Percentiles rank a stretch among this genome's conserved stretches.
Evolutionary conservation across 2,113 vertebrate genomes (phyloP).

Genomic region (Hippocampus barbouri): DNA sequence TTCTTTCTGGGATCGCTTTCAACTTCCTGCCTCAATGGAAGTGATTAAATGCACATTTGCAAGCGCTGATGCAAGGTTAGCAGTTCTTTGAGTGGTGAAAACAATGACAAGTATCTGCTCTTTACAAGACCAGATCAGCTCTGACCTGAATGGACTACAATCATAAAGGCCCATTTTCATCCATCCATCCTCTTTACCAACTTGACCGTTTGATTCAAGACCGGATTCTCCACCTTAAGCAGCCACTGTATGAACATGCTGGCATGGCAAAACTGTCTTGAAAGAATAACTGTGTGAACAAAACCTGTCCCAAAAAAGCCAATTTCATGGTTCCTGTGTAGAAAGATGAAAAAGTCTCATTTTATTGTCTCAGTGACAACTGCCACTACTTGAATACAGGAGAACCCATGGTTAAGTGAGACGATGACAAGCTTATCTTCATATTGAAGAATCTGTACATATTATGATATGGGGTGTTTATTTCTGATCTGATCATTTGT

Average conservation of each 20-base stretch:
- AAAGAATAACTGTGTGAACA: slow-evolving; percentile 10
- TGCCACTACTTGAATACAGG: slow-evolving; percentile 29
- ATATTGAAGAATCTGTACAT: slow-evolving; percentile 71
- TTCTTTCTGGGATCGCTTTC: slow-evolving; percentile 1
- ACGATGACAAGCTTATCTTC: slow-evolving; percentile 54
- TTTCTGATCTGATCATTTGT: slow-evolving; percentile 42
- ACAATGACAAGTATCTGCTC: background rate
- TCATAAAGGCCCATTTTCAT: background rate
- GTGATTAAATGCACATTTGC: background rate
- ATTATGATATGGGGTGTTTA: slow-evolving; percentile 49
- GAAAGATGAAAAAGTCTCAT: slow-evolving; percentile 3
- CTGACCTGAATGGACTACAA: background rate
- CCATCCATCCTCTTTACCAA: slow-evolving; percentile 23
- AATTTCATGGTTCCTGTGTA: slow-evolving; percentile 4
- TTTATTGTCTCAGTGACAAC: slow-evolving; percentile 26
- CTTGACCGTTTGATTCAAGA: slow-evolving; percentile 17
- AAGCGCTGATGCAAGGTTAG: background rate
- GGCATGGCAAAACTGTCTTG: slow-evolving; percentile 21
- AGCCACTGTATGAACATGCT: slow-evolving; percentile 10
- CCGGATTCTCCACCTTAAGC: slow-evolving; percentile 6
- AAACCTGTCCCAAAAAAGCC: slow-evolving; percentile 22
- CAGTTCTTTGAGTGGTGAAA: slow-evolving; percentile 5
- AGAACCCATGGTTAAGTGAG: slow-evolving; percentile 21
- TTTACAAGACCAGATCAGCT: slow-evolving; percentile 7
- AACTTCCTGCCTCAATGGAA: slow-evolving; percentile 1